These are phyloP conservation scores for Danio kyathit DNA, from an alignment of 2,797 vertebrate species.

Conservation along the genomic window DNA sequence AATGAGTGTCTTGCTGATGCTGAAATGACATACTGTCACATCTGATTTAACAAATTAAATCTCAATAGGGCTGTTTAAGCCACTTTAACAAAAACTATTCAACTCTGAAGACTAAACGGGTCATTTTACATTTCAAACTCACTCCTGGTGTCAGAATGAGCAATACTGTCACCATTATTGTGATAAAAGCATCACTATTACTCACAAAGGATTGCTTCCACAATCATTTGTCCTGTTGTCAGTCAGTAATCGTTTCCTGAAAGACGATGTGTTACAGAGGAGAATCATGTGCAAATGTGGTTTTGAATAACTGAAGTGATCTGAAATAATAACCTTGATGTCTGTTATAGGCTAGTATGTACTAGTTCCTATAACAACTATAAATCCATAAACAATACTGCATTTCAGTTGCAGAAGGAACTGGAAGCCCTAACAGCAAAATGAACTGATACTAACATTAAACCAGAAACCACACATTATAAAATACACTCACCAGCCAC, in stretches of 20 bases:
- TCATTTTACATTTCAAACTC: background rate
- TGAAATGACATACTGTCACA: background rate
- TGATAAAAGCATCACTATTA: background rate
- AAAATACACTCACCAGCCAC: too few species aligned
- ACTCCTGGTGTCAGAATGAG: background rate
- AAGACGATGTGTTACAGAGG: background rate
- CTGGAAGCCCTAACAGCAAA: background rate
- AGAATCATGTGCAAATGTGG: background rate
- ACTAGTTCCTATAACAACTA: conserved; percentile 21
- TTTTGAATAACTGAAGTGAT: background rate
- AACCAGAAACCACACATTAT: background rate
- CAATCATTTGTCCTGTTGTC: background rate
- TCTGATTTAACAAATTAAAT: background rate
- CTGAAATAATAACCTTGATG: background rate
- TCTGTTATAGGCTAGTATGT: background rate
- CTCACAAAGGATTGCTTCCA: background rate
- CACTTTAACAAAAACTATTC: background rate
- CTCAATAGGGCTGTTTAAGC: background rate
- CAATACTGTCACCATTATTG: background rate
- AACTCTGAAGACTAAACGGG: background rate
- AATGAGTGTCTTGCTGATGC: background rate
- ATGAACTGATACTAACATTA: background rate
- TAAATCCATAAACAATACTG: background rate
- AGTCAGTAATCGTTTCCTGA: background rate
- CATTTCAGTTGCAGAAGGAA: background rate